phyloP scores from a whole-genome alignment of 1,140 invertebrate species.

The Leptoteleia sp. region DNA sequence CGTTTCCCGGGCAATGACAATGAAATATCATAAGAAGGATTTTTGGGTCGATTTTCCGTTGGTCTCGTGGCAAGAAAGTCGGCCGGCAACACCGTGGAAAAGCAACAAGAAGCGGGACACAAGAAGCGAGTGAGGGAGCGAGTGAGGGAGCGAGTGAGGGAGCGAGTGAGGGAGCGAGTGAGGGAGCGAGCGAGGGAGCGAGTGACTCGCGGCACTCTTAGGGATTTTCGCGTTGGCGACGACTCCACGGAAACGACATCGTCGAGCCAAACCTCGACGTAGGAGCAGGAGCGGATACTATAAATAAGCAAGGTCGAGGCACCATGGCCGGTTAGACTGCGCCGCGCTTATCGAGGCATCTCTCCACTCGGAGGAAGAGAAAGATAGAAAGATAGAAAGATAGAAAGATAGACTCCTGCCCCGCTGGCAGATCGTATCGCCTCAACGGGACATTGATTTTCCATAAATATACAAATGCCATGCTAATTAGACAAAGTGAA shows the following conservation, averaged over 20 bases:
- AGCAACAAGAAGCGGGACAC: no score
- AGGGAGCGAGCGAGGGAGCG: no score
- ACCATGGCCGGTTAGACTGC: conserved; percentile 48
- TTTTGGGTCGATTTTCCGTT: conserved; percentile 30
- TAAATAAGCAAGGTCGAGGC: conserved; percentile 66
- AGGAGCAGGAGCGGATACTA: conserved; percentile 61
- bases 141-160: no score
- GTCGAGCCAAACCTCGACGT: conserved; percentile 58
- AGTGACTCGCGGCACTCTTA: conserved; percentile 62
- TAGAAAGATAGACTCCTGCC: conserved; percentile 50
- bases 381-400: no score
- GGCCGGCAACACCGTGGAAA: no score
- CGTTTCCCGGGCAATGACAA: conserved; percentile 15
- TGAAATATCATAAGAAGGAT: conserved; percentile 15
- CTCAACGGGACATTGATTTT: conserved; percentile 68
- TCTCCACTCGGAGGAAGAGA: conserved; percentile 55
- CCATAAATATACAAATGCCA: conserved; percentile 71
- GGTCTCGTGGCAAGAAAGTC: conserved; percentile 18
- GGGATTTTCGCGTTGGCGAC: conserved; percentile 62
- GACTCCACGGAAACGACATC: conserved; percentile 62
- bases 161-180: no score
- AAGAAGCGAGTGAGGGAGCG: no score
- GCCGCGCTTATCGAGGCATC: conserved; percentile 62
- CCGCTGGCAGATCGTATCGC: conserved; percentile 67
- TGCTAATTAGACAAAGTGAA: conserved; percentile 69